These are phyloP conservation scores for Eleginops maclovinus DNA, from an alignment of 2,113 vertebrate species.

Conservation along the genomic window DNA sequence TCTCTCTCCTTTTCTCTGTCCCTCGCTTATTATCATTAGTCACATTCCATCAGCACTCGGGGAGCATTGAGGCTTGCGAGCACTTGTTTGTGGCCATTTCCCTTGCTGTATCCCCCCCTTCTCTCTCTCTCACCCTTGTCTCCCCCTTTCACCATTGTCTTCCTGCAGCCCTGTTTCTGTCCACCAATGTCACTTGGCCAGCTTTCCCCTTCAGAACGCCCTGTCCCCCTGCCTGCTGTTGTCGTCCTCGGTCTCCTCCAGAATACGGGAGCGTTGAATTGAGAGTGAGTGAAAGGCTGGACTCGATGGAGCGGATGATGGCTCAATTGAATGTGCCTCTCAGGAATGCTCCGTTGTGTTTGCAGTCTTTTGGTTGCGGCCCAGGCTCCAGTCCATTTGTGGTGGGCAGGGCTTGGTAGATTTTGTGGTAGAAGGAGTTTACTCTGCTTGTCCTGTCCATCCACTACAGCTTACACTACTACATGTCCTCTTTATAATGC, in stretches of 20 bases:
- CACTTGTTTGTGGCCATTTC: conserved; percentile 54
- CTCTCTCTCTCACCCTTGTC: background rate
- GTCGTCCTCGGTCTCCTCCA: conserved; percentile 9
- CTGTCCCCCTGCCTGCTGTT: background rate
- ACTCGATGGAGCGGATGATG: conserved; percentile 58
- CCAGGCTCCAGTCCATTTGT: background rate
- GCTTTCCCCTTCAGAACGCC: conserved; percentile 15
- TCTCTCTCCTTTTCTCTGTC: conserved; percentile 1
- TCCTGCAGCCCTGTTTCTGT: conserved; percentile 37
- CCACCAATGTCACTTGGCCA: conserved; percentile 29
- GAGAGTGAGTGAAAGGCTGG: conserved; percentile 49
- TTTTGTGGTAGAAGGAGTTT: background rate
- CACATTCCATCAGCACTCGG: conserved; percentile 75
- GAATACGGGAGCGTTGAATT: conserved; percentile 40
- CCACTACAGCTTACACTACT: background rate
- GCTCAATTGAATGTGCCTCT: conserved; percentile 60
- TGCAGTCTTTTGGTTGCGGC: conserved; percentile 35
- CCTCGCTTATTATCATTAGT: conserved; percentile 69
- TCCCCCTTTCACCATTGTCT: conserved; percentile 40
- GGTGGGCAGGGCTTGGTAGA: background rate
- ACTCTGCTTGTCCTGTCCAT: background rate
- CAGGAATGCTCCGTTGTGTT: conserved; percentile 46
- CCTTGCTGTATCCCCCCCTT: background rate
- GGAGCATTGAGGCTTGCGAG: conserved; percentile 60
- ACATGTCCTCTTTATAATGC: background rate